phyloP scores from a whole-genome alignment of 2,113 vertebrate genomes.

The Calypte anna region DNA sequence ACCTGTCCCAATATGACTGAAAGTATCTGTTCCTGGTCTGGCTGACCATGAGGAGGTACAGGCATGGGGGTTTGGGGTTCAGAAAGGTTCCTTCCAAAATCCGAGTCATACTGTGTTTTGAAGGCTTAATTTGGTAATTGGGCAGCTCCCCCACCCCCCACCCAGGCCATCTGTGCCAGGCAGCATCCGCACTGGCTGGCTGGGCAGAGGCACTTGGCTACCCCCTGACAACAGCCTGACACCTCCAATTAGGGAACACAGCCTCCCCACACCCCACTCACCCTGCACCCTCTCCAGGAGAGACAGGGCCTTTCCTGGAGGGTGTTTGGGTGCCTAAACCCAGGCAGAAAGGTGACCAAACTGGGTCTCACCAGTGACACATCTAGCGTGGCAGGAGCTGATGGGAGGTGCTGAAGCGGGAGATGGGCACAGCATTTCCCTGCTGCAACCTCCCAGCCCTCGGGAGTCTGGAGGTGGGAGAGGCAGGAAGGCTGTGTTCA shows the following conservation, averaged over 20 bases:
- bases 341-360: background rate
- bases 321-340: background rate
- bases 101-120: background rate
- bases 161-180: slow-evolving; percentile 39
- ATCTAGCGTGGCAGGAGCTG: background rate
- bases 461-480: accelerated
- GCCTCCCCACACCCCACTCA: background rate
- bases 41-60: accelerated
- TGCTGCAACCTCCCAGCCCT: background rate
- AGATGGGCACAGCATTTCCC: background rate
- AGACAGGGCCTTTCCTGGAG: background rate
- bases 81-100: slow-evolving; percentile 20
- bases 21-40: accelerated
- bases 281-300: background rate
- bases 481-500: background rate
- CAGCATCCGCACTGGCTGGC: background rate
- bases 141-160: background rate
- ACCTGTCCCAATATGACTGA: background rate
- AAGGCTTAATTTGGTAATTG: slow-evolving; percentile 64
- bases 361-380: background rate
- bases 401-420: background rate
- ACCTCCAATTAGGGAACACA: slow-evolving; percentile 29
- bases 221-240: slow-evolving; percentile 37
- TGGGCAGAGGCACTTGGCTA: slow-evolving; percentile 48
- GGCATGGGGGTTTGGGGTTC: accelerated